Evolutionary conservation across 2,888 invertebrate genomes (phyloP), one percentile per base, ranked within the genome.

Genomic region (Euzetes globulus): DNA sequence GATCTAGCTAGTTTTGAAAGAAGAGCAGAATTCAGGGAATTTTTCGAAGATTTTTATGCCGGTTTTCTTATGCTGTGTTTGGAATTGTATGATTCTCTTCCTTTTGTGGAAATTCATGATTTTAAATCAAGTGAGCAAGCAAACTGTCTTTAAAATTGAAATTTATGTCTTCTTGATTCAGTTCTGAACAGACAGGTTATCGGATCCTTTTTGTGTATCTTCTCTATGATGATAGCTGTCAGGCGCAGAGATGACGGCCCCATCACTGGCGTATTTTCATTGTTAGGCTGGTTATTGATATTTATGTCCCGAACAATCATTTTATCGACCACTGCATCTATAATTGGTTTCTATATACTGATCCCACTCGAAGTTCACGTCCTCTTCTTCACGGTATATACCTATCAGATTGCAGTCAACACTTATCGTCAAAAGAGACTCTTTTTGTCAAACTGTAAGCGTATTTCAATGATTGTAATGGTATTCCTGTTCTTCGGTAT

Each of bases 21-120:
- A 27, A 74, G 75, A 29, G 78, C 79, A 11, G 74, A 76, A 13
- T 75, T 77, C 11, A 60, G 79, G 5, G 78, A 79, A 55, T 79
- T 79, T 68, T 79, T 79, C 52, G 78, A 78, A 65, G 78, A 79
- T 37, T 79, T 79, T 58, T 79, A 78, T 58, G 77, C 79, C 11
- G 79, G 79, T 0, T 76, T 79, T 37, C 72, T 77, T n/a, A 78
- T 77, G 65, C 33, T 79, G 4, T 27, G 78, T 15, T 60, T 79
- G 29, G 79, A 79, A 60, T 37, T 78, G 19, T 78, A 78, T 65
- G 76, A 78, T n/a, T 75, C 78, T 27, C 7, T 47, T 13, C 47
- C 17, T 47, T n/a, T n/a, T n/a, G n/a, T n/a, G n/a, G n/a, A n/a
- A n/a, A n/a, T n/a, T n/a, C n/a, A n/a, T n/a, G n/a, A n/a, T n/a